Percentiles rank a stretch among this genome's conserved stretches.
Conservation (phyloP, 2,113 vertebrate genomes). For the Parotia lawesii region DNA sequence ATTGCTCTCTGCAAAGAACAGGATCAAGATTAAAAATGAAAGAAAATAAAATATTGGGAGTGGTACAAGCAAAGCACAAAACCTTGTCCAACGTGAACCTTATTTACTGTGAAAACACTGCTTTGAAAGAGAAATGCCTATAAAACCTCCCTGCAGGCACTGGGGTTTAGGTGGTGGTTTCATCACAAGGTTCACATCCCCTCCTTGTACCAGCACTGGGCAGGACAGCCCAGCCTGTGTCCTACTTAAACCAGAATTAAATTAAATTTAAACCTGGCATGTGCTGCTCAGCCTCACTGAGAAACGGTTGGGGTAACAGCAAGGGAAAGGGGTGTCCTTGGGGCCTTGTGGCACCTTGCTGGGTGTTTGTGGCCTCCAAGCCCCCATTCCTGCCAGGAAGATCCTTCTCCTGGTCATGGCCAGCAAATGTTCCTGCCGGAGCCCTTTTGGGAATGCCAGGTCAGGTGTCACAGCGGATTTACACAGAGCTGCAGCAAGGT, state of each 20-base stretch:
- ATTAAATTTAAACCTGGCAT: neutral
- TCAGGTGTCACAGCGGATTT: neutral
- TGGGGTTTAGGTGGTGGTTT: accelerated
- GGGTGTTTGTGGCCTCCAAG: neutral
- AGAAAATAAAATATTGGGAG: slow-evolving; percentile 2
- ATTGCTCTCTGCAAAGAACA: neutral
- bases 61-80: neutral
- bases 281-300: neutral
- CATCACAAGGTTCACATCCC: neutral
- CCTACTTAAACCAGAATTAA: neutral
- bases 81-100: neutral
- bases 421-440: neutral
- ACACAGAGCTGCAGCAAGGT: neutral
- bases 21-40: slow-evolving; percentile 8
- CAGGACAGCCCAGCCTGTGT: neutral
- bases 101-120: neutral
- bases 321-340: neutral
- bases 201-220: neutral
- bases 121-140: neutral
- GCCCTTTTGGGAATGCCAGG: neutral
- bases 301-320: neutral
- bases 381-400: accelerated
- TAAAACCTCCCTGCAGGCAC: neutral
- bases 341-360: neutral
- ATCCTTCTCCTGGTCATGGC: accelerated